Evolutionary conservation across 2,888 invertebrate genomes (phyloP), one percentile per base, ranked within the genome.

Genomic region (Drosophila limbata): DNA sequence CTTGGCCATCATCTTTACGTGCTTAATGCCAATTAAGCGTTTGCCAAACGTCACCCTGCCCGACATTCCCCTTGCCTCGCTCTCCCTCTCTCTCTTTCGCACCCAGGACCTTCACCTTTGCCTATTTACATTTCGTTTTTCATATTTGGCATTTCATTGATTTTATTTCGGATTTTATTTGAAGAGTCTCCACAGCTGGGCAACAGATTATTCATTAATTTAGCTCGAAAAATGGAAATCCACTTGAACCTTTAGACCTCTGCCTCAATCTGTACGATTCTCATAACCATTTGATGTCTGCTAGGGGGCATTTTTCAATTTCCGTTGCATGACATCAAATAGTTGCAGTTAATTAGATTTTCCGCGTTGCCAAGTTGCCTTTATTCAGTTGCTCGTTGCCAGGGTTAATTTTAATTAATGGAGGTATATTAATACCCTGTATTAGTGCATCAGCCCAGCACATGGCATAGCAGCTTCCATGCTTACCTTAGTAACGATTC

Each of bases 1-100:
- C 57, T 61, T 52, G 53, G 33, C 40, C 69, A 48, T 64, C 63
- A 67, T 79, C 79, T 72, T 76, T 76, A 70, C 79, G 81, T 79
- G 74, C 79, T 81, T 87, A 84, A 87, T 87, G 88, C 89, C 86
- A 87, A 87, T 87, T 89, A 89, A 89, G 76, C 79, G 61, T 72
- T 86, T 65, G 73, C 60, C 72, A 63, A 77, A 72, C 50, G 74
- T 59, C 74, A 69, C 69, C 73, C 68, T 19, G 50, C 65, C 21
- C 44, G 15, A 11, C 42, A 6, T 47, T 11, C 17, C 44, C 37
- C 39, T 25, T 25, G 25, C 25, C 25, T 25, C 25, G 5, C 28
- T 28, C 28, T 33, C 8, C 8, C 37, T 33, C 55, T 40, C 4
- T 9, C 11, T 40, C 51, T 40, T 2, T 11, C 11, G 37, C 37